phyloP scores from a whole-genome alignment of 2,888 invertebrate species.

The Bellardia pandia region DNA sequence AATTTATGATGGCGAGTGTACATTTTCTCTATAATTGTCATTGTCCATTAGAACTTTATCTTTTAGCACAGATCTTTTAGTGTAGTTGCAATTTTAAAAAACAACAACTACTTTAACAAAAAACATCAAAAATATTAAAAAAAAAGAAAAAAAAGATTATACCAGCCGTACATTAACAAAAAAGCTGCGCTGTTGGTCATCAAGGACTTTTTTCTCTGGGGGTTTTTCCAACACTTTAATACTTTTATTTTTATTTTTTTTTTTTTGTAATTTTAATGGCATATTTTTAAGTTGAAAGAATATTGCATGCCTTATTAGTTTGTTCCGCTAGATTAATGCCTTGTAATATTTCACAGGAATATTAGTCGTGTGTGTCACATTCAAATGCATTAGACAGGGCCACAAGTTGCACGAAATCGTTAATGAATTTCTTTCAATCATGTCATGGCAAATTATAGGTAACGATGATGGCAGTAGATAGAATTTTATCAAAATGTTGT shows the following conservation, averaged over 20 bases:
- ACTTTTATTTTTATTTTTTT: slow-evolving; percentile 27
- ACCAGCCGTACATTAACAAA: slow-evolving; percentile 25
- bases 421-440: slow-evolving; percentile 55
- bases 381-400: slow-evolving; percentile 45
- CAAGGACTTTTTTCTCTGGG: slow-evolving; percentile 51
- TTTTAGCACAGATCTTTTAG: slow-evolving; percentile 76
- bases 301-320: slow-evolving; percentile 71
- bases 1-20: slow-evolving; percentile 42
- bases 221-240: slow-evolving; percentile 48
- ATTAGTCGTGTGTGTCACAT: slow-evolving; percentile 23
- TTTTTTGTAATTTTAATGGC: slow-evolving; percentile 49
- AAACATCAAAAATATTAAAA: slow-evolving; percentile 36
- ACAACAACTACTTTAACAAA: slow-evolving; percentile 5
- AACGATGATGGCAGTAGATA: not conserved
- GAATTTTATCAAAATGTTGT: not conserved
- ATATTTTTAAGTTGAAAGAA: slow-evolving; percentile 63
- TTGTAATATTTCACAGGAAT: slow-evolving; percentile 67
- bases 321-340: slow-evolving; percentile 62
- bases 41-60: slow-evolving; percentile 76
- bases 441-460: slow-evolving; percentile 51
- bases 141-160: slow-evolving; percentile 10
- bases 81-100: slow-evolving; percentile 71
- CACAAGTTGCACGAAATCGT: slow-evolving; percentile 45
- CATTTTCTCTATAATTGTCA: slow-evolving; percentile 67
- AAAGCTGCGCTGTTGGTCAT: slow-evolving; percentile 52